Percentiles rank a stretch among this genome's conserved stretches.
Evolutionary conservation across 23 tunicate genomes (phyloP).

Genomic region (Trididemnum clinides): DNA sequence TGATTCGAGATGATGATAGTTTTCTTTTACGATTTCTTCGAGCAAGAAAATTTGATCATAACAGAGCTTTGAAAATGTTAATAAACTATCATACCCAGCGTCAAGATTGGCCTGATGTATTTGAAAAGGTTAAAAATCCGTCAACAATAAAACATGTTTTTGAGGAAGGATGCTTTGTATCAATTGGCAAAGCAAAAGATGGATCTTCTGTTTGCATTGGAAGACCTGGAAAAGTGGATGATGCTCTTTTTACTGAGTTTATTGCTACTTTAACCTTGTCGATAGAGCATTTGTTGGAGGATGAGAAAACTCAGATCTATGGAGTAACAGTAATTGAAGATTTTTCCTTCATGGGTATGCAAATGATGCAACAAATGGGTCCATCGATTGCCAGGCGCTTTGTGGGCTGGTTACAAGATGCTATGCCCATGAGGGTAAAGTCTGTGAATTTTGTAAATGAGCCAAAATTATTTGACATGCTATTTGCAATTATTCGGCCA

Average conservation of each 20-base stretch:
- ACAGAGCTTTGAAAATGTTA: conserved; percentile 56
- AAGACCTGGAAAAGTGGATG: conserved; percentile 55
- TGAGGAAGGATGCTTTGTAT: conserved; percentile 41
- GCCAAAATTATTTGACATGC: conserved; percentile 58
- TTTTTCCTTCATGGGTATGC: conserved; percentile 24
- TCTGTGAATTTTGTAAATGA: conserved; percentile 66
- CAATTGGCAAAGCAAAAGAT: conserved; percentile 58
- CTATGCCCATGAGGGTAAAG: conserved; percentile 76
- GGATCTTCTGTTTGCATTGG: conserved; percentile 65
- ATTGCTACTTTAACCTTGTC: conserved; percentile 42
- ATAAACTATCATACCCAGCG: conserved; percentile 58
- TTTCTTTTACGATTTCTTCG: conserved; percentile 70
- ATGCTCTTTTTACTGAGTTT: conserved; percentile 48
- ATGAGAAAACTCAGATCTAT: conserved; percentile 69
- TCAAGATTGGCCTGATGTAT: conserved; percentile 51
- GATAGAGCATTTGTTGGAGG: conserved; percentile 51
- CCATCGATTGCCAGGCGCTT: conserved; percentile 70
- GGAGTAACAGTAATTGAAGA: conserved; percentile 85
- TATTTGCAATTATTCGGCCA: conserved; percentile 73
- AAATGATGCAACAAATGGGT: conserved; percentile 65
- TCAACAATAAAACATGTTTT: conserved; percentile 22
- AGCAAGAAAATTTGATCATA: conserved; percentile 73
- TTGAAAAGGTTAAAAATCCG: conserved; percentile 76
- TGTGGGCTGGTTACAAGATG: conserved; percentile 58
- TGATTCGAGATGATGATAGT: conserved; percentile 26